Percentiles rank a stretch among this genome's conserved stretches.
Evolutionary conservation across 2,888 invertebrate species (phyloP).

Genomic region (Stramonita haemastoma): DNA sequence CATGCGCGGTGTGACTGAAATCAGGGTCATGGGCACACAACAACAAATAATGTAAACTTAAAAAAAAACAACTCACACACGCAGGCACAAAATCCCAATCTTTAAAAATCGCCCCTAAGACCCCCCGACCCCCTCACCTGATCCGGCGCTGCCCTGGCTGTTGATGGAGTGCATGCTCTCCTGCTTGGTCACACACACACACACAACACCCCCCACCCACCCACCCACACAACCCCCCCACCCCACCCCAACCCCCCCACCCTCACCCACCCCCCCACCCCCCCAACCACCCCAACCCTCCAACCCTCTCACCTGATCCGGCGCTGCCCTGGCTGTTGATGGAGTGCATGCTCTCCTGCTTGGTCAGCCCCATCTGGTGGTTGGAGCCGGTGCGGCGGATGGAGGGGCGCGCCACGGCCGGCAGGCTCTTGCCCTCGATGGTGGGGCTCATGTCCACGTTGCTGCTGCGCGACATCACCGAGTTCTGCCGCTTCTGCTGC

Average conservation of each 20-base stretch:
- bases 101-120: no score
- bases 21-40: no score
- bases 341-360: constrained; percentile 66
- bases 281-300: no score
- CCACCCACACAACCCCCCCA: no score
- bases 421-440: constrained; percentile 34
- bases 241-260: no score
- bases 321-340: constrained; percentile 58
- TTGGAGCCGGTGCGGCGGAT: constrained; percentile 46
- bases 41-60: no score
- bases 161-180: constrained; percentile 63
- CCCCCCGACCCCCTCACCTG: constrained; percentile 55
- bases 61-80: no score
- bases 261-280: no score
- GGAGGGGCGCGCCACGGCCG: background rate
- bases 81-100: no score
- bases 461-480: constrained; percentile 9
- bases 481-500: constrained; percentile 27
- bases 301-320: constrained; percentile 52
- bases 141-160: constrained; percentile 59
- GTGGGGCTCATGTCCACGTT: constrained; percentile 42
- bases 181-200: constrained; percentile 56
- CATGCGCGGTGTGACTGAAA: no score
- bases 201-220: no score
- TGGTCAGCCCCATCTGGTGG: constrained; percentile 56